Conservation (phyloP, 2,888 invertebrate genomes). For the Camptogramma bilineatum region DNA sequence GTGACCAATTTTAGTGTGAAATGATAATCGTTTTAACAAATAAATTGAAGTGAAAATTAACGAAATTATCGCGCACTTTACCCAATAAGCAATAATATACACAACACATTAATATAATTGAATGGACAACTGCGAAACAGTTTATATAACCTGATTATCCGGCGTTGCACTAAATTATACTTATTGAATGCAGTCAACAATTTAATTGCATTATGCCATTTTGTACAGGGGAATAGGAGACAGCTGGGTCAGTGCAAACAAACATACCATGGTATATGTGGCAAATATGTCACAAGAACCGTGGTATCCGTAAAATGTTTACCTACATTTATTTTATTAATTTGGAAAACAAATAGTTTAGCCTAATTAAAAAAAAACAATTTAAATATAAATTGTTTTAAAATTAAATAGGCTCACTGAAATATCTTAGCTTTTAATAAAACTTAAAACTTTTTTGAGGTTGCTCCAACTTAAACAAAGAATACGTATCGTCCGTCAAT, state of each 20-base stretch:
- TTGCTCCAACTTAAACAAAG: too few relatives aligned
- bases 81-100: slow-evolving; percentile 22
- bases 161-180: slow-evolving; percentile 56
- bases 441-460: too few relatives aligned
- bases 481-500: too few relatives aligned
- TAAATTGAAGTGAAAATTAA: slow-evolving; percentile 21
- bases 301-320: neutral
- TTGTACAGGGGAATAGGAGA: slow-evolving; percentile 1
- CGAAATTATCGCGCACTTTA: slow-evolving; percentile 22
- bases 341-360: too few relatives aligned
- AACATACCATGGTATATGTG: neutral
- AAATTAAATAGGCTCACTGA: too few relatives aligned
- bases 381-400: too few relatives aligned
- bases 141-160: slow-evolving; percentile 51
- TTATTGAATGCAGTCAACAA: slow-evolving; percentile 61
- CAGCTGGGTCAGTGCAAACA: slow-evolving; percentile 17
- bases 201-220: slow-evolving; percentile 72
- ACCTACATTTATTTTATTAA: too few relatives aligned
- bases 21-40: slow-evolving; percentile 2
- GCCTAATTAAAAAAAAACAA: too few relatives aligned
- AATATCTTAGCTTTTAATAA: too few relatives aligned
- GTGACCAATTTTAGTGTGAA: too few relatives aligned
- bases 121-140: slow-evolving; percentile 34
- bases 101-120: slow-evolving; percentile 32
- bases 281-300: neutral